Evolutionary conservation across 2,888 invertebrate species (phyloP).

Genomic region (Caenorhabditis sp.): DNA sequence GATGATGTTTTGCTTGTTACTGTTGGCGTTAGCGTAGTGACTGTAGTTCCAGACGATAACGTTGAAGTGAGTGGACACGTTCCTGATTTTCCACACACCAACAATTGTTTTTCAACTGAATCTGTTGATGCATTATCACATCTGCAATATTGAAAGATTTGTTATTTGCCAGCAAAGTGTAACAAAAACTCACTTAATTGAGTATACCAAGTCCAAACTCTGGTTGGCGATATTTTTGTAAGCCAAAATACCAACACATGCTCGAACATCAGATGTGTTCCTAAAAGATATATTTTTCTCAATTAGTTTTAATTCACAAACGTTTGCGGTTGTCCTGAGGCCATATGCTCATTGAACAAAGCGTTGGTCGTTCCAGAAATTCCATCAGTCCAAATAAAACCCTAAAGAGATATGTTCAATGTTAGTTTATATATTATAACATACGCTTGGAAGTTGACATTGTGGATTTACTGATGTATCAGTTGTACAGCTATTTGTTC

Average conservation of each 20-base stretch:
- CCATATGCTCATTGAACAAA: conserved; percentile 17
- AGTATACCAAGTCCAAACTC: conserved; percentile 12
- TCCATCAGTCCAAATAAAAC: conserved; percentile 12
- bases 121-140: conserved; percentile 13
- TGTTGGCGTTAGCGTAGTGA: too few relatives aligned
- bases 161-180: not conserved
- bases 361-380: conserved; percentile 12
- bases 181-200: conserved; percentile 13
- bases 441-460: conserved; percentile 8
- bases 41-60: not conserved
- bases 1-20: conserved; percentile 8
- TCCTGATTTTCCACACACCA: conserved; percentile 25
- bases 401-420: conserved; percentile 5
- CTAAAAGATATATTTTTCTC: not conserved
- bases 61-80: conserved; percentile 14
- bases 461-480: conserved; percentile 6
- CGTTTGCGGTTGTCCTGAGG: conserved; percentile 11
- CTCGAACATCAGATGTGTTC: conserved; percentile 10
- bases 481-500: conserved; percentile 1
- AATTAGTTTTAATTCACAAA: not conserved
- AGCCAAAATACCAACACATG: conserved; percentile 18
- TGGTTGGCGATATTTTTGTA: conserved; percentile 11
- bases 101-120: conserved; percentile 14
- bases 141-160: conserved; percentile 3
- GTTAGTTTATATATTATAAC: not conserved